Conservation (phyloP, 2,797 vertebrate genomes). For the Zonotrichia albicollis region DNA sequence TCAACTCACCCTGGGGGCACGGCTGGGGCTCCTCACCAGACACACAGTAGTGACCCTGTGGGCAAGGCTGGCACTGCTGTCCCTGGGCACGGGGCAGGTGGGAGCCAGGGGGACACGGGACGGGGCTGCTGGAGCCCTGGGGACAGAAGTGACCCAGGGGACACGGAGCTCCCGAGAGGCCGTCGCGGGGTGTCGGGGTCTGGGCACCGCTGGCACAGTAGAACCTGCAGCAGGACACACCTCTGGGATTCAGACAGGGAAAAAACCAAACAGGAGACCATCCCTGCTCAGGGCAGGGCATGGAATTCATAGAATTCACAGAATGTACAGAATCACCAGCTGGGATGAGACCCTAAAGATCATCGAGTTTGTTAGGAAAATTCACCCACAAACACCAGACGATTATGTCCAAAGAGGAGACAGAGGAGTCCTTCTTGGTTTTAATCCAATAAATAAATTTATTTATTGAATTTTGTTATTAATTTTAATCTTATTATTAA, state of each 20-base stretch:
- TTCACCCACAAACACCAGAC: too few species aligned
- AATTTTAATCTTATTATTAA: too few species aligned
- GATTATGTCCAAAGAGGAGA: too few species aligned
- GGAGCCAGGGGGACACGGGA: constrained; percentile 81
- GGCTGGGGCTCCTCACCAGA: constrained; percentile 72
- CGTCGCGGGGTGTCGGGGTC: constrained; percentile 73
- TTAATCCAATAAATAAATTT: too few species aligned
- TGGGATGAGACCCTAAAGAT: not conserved
- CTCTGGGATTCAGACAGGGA: rapidly evolving
- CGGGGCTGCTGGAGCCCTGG: constrained; percentile 73
- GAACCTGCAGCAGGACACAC: constrained; percentile 72
- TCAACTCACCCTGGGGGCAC: constrained; percentile 86
- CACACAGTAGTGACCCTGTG: constrained; percentile 83
- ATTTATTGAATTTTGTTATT: too few species aligned
- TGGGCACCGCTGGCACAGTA: constrained; percentile 77
- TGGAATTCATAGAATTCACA: not conserved
- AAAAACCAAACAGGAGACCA: not conserved
- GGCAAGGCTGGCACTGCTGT: constrained; percentile 80
- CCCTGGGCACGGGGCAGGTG: constrained; percentile 74
- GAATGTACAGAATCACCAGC: not conserved
- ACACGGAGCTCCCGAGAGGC: constrained; percentile 80
- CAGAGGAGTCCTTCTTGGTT: too few species aligned
- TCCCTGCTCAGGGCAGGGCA: not conserved
- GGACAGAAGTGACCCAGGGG: constrained; percentile 81
- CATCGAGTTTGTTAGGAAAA: not conserved